Evolutionary conservation across 2,797 vertebrate species (phyloP), one percentile per base, ranked within the genome.

Genomic region (Danio choprae): DNA sequence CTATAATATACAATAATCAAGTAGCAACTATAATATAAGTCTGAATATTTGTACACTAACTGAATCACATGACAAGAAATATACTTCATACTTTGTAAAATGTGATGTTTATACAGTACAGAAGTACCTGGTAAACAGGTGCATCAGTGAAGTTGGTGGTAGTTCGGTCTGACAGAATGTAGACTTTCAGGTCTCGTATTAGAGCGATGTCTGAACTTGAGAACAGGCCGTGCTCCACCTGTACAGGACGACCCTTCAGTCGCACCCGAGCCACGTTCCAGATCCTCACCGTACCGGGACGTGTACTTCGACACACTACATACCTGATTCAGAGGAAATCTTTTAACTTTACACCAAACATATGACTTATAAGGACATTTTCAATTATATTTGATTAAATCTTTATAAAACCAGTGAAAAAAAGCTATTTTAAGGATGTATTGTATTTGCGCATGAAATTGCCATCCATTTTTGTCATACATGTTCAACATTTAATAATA

Each of bases 211-310:
- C 89, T 12, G 79, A 82, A 78, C 72, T 88, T 77, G 90, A 84
- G 82, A 84, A 82, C 75, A 94, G 87, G 4, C 92, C 84, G 2
- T 88, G 89, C 84, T 92, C 91, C 83, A 91, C 87, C 50, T 86
- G 82, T 78, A 92, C 88, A 2, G 91, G 89, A 13, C 65, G 85
- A 9, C 86, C 87, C 65, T 68, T 20, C 29, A 86, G 91, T 53
- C 90, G 85, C 40, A 73, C 88, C 60, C 92, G 89, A 43, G 77
- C 72, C 74, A 84, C 67, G 68, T 92, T 93, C 90, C 91, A 93
- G 10, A 88, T 84, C 5, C 81, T 84, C 74, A 93, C 86, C 0
- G 87, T 83, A 38, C 87, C 88, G 0, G 85, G 79, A 38, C 84
- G 87, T 44, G 83, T 16, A 68, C 90, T 92, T 67, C 58, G 87